These are phyloP conservation scores for Philypnodon macrostomus DNA, from an alignment of 2,797 vertebrate species.

Conservation along the genomic window DNA sequence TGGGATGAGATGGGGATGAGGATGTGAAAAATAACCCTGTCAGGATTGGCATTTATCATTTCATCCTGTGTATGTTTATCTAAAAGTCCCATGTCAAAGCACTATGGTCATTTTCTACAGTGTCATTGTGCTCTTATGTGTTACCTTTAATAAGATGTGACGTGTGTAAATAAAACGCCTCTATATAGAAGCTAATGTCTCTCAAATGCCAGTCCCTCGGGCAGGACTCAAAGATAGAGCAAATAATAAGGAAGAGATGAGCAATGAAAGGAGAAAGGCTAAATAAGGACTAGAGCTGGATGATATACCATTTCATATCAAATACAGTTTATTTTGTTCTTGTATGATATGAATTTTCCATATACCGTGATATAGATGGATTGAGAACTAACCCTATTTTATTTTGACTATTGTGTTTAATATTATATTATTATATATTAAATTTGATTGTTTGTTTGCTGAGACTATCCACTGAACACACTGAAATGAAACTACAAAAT, in stretches of 20 bases:
- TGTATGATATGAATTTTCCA: too few relatives aligned
- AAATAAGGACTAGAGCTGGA: too few relatives aligned
- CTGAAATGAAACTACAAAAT: too few relatives aligned
- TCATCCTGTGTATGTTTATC: conserved; percentile 23
- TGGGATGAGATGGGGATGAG: conserved; percentile 46
- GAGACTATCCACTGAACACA: too few relatives aligned
- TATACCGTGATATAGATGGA: too few relatives aligned
- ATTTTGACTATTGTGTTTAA: too few relatives aligned
- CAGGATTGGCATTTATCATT: conserved; percentile 56
- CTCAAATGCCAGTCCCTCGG: conserved; percentile 62
- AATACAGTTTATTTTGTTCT: too few relatives aligned
- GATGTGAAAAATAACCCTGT: conserved; percentile 47
- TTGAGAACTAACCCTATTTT: too few relatives aligned
- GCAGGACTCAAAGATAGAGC: conserved; percentile 46
- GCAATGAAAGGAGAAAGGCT: too few relatives aligned
- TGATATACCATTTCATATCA: too few relatives aligned
- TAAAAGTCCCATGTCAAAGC: conserved; percentile 33
- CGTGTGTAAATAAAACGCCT: conserved; percentile 28
- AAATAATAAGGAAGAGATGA: conserved; percentile 12
- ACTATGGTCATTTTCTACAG: conserved; percentile 28
- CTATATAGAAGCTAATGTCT: conserved; percentile 41
- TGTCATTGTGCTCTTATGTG: conserved; percentile 38
- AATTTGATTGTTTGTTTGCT: too few relatives aligned
- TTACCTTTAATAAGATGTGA: conserved; percentile 36
- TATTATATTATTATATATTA: too few relatives aligned